phyloP scores from a whole-genome alignment of 2,797 vertebrate genomes.

The Acomys russatus region DNA sequence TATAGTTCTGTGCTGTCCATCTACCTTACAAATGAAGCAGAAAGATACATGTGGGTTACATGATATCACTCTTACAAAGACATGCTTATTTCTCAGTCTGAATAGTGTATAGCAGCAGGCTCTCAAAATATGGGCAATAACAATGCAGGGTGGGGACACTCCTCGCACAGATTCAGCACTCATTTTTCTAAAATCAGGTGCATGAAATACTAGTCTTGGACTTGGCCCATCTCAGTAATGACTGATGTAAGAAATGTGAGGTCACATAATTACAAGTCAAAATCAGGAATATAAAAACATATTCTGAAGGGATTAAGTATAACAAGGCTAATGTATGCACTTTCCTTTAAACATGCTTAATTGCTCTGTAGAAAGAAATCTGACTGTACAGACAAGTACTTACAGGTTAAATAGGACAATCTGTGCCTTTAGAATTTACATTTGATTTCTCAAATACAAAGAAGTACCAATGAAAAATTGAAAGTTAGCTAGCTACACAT shows the following conservation, averaged over 20 bases:
- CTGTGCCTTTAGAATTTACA: slow-evolving; percentile 12
- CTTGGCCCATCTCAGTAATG: neutral
- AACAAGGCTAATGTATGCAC: neutral
- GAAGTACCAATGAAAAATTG: neutral
- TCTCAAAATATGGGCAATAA: neutral
- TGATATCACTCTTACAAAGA: slow-evolving; percentile 20
- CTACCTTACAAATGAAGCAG: slow-evolving; percentile 83
- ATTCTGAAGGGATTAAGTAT: neutral
- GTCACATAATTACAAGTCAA: neutral
- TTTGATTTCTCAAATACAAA: slow-evolving; percentile 20
- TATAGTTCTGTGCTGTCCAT: slow-evolving; percentile 90
- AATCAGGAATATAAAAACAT: neutral
- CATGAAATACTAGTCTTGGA: neutral
- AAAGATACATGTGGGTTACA: neutral
- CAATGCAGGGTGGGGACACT: neutral
- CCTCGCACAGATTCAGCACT: neutral
- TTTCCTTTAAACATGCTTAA: slow-evolving; percentile 29
- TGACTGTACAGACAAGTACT: neutral
- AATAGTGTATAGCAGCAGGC: neutral
- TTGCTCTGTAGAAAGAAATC: slow-evolving; percentile 4
- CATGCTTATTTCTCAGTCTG: neutral
- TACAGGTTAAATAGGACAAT: neutral
- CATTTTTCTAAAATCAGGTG: neutral
- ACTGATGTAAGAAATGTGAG: neutral
- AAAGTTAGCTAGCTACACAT: neutral